Conservation (phyloP, 2,113 vertebrate species). For the Piaya cayana region DNA sequence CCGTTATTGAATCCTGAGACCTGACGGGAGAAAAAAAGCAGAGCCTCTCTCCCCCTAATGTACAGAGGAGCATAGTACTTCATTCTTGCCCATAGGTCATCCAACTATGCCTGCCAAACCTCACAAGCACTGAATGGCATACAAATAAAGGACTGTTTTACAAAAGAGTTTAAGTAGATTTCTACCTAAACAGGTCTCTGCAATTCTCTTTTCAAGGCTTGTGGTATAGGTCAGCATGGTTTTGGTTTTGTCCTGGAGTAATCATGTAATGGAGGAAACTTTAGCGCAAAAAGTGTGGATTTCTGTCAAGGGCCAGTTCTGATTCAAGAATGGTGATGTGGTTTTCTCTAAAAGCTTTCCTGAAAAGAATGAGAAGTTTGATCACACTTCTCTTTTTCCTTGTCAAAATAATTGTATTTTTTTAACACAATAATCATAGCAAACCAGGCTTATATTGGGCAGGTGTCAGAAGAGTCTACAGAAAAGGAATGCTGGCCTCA, state of each 20-base stretch:
- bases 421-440: neutral
- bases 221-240: neutral
- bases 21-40: neutral
- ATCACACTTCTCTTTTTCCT: neutral
- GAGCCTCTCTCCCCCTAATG: neutral
- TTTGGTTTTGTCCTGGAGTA: neutral
- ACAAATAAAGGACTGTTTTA: neutral
- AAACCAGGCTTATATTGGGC: neutral
- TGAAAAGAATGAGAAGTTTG: neutral
- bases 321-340: neutral
- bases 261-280: neutral
- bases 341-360: neutral
- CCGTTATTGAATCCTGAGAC: neutral
- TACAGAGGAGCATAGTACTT: neutral
- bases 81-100: neutral
- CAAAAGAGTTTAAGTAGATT: neutral
- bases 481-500: neutral
- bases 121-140: neutral
- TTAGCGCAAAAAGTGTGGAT: neutral
- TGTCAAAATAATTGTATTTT: neutral
- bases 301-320: neutral
- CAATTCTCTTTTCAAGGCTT: neutral
- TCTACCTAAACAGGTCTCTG: neutral
- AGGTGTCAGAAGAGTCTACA: neutral
- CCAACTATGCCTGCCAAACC: neutral